Evolutionary conservation across 2,888 invertebrate genomes (phyloP).

Genomic region (Cerastis rubricosa): DNA sequence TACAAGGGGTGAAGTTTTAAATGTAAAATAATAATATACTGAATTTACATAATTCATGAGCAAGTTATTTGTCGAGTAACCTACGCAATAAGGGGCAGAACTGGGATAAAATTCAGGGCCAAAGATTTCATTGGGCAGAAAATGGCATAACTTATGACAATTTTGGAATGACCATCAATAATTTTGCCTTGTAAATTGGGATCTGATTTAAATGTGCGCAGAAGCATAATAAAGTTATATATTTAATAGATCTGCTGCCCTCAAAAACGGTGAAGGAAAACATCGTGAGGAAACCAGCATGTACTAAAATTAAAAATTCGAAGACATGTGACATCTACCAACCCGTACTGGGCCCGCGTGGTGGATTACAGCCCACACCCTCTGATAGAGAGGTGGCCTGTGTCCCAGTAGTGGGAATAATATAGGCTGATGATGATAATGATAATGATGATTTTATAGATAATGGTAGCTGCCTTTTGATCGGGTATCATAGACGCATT

Average conservation of each 20-base stretch:
- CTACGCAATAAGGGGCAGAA: conserved; percentile 30
- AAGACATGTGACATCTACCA: too few species aligned
- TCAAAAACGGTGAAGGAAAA: too few species aligned
- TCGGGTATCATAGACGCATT: conserved; percentile 83
- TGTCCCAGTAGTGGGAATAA: too few species aligned
- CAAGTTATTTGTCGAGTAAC: conserved; percentile 19
- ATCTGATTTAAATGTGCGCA: conserved; percentile 39
- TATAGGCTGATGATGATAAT: too few species aligned
- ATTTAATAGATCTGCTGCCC: too few species aligned
- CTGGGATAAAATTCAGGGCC: conserved; percentile 42
- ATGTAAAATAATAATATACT: conserved; percentile 37
- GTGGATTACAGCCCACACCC: too few species aligned
- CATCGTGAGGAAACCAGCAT: too few species aligned
- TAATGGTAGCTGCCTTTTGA: conserved; percentile 54
- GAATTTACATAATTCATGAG: conserved; percentile 39
- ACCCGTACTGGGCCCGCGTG: too few species aligned
- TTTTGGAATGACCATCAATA: conserved; percentile 35
- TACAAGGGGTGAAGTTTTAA: conserved; percentile 28
- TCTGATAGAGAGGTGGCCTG: too few species aligned
- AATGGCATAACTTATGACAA: conserved; percentile 34
- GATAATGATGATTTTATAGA: conserved; percentile 49
- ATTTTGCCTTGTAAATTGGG: conserved; percentile 40
- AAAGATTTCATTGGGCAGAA: conserved; percentile 15
- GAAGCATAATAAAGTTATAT: conserved; percentile 23
- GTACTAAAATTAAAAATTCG: too few species aligned